A percentile compares a stretch with the other conserved stretches of the same genome.
phyloP scores from a whole-genome alignment of 2,888 invertebrate genomes.

The Drosophila merina region DNA sequence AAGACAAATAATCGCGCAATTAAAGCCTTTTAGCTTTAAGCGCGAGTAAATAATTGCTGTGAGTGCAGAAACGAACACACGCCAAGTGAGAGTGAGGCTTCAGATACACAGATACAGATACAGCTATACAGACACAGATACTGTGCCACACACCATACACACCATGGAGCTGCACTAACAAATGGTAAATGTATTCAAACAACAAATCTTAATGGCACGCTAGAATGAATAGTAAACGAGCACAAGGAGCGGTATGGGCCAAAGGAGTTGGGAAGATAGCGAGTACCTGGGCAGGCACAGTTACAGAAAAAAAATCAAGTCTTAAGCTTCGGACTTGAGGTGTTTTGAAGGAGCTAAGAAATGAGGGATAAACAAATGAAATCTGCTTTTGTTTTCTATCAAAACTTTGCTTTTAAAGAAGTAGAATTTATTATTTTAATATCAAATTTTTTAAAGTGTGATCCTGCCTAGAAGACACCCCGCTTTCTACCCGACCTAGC shows the following conservation, averaged over 20 bases:
- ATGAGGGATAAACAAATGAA: too few species aligned
- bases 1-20: conserved; percentile 83
- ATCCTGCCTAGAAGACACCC: conserved; percentile 17
- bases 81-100: conserved; percentile 5
- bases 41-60: conserved; percentile 81
- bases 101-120: conserved; percentile 28
- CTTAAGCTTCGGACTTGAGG: too few species aligned
- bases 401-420: too few species aligned
- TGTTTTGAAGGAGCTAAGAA: too few species aligned
- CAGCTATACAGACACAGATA: conserved; percentile 15
- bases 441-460: conserved; percentile 1
- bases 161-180: conserved; percentile 65
- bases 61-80: conserved; percentile 65
- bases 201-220: conserved; percentile 80
- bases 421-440: too few species aligned
- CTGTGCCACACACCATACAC: neutral
- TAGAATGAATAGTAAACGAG: conserved; percentile 79
- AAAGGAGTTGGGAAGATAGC: conserved; percentile 33
- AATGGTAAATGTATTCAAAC: conserved; percentile 79
- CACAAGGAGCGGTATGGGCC: conserved; percentile 23
- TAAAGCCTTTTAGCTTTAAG: conserved; percentile 83
- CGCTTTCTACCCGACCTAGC: neutral
- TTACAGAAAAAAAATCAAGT: neutral
- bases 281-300: conserved; percentile 40
- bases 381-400: too few species aligned